phyloP scores from a whole-genome alignment of 2,797 vertebrate genomes.

The Hypotaenidia okinawae region DNA sequence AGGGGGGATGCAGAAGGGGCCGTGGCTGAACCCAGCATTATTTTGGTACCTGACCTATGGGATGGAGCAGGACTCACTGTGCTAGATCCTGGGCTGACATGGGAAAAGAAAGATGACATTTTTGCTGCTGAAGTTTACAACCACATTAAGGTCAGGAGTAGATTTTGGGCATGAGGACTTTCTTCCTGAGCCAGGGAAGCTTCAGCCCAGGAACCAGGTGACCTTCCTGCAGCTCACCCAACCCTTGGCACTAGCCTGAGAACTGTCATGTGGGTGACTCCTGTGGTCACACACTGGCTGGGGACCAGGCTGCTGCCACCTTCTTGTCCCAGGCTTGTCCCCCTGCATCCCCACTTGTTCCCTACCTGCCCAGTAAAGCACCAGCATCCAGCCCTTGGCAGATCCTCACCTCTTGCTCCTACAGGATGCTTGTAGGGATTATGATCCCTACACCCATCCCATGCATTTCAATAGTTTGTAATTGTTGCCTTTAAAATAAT shows the following conservation, averaged over 20 bases:
- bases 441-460: constrained; percentile 52
- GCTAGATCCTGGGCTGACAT: fast-evolving
- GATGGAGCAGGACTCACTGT: background rate
- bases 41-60: background rate
- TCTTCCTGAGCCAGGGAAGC: background rate
- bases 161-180: background rate
- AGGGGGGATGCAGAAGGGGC: background rate
- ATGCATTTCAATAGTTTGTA: constrained; percentile 51
- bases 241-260: background rate
- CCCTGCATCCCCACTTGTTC: background rate
- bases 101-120: background rate
- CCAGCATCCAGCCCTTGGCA: background rate
- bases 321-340: background rate
- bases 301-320: background rate
- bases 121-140: background rate
- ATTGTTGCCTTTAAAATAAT: constrained; percentile 69
- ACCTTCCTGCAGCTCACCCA: background rate
- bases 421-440: constrained; percentile 41
- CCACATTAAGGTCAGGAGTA: background rate
- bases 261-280: fast-evolving
- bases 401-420: background rate
- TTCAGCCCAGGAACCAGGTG: fast-evolving
- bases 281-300: background rate
- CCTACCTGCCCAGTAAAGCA: background rate
- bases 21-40: background rate